phyloP scores from a whole-genome alignment of 35 echinoderm and acorn worm genomes.

The Amphiura filiformis region DNA sequence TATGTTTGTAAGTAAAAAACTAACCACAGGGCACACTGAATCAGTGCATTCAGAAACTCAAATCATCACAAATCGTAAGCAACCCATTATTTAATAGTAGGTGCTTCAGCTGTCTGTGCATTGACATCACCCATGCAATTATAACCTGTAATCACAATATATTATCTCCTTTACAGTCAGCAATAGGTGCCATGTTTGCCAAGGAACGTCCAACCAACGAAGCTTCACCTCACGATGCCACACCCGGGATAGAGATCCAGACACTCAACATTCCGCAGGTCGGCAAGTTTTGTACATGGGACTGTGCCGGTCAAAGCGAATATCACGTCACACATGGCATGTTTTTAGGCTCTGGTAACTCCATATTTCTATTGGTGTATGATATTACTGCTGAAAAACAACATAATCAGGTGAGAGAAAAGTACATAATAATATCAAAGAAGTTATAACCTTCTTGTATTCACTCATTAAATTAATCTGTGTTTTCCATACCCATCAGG shows the following conservation, averaged over 20 bases:
- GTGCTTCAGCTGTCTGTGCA: too few relatives aligned
- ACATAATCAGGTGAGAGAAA: not conserved
- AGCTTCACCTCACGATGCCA: slow-evolving; percentile 4
- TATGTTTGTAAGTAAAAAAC: too few relatives aligned
- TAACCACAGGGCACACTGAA: too few relatives aligned
- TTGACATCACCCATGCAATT: too few relatives aligned
- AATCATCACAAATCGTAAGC: not conserved
- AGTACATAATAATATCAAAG: too few relatives aligned
- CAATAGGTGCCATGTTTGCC: not conserved
- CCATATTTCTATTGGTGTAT: slow-evolving; percentile 24
- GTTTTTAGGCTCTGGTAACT: slow-evolving; percentile 31
- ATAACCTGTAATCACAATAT: not conserved
- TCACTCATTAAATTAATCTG: too few relatives aligned
- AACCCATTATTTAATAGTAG: too few relatives aligned
- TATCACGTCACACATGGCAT: slow-evolving; percentile 39
- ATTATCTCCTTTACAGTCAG: not conserved
- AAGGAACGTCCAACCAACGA: not conserved
- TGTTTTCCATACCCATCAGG: too few relatives aligned
- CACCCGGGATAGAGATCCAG: slow-evolving; percentile 27
- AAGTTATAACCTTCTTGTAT: too few relatives aligned
- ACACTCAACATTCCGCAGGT: not conserved
- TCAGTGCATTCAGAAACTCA: too few relatives aligned
- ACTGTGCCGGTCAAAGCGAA: slow-evolving; percentile 22
- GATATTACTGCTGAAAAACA: slow-evolving; percentile 26
- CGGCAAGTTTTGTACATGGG: slow-evolving; percentile 10